Base-by-base conservation (phyloP, 2,797 vertebrate genomes). In the Helicolenus hilgendorfi region DNA sequence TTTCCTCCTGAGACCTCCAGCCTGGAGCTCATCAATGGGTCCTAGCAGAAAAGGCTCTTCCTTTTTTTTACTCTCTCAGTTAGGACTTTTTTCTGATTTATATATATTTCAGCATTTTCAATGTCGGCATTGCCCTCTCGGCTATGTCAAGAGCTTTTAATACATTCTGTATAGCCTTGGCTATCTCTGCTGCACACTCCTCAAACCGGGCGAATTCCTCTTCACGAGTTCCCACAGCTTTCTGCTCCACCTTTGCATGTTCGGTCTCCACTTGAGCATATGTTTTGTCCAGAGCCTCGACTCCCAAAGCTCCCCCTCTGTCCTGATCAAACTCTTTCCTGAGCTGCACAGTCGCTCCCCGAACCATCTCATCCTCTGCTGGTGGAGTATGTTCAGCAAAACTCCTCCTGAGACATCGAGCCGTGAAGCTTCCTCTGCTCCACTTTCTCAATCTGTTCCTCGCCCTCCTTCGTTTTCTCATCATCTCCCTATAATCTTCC, bases 361-460 rank as follows among this genome's bases (percentile, higher is more conserved):
- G 60, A 80, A 83, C 79, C 81, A 11, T 64, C 85, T 78, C 68
- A n/a, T 70, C 69, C 45, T 79, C 64, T 77, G 74, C 74, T 76
- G 69, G 69, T 68, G 72, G 29, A 81, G 81, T 49, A 35, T 41
- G 77, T 79, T 89, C 65, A 81, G 87, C 79, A 62, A 74, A 86
- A 38, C 65, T 91, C 91, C 91, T 89, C 89, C 81, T 74, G 89
- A 89, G 91, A 92, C 90, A 59, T 26, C 24, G 72, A 53, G 81
- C 81, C 27, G 62, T 20, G 74, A 68, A 81, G 89, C 90, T 93
- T 91, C 91, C 83, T 84, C 83, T 92, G 92, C 89, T 94, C 93
- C 76, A 92, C 75, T 95, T 95, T 92, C 87, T 80, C 89, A 89
- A 83, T 91, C 83, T 81, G 81, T 71, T 90, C 24, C 81, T 88